Evolutionary conservation across 2,113 vertebrate species (phyloP), one percentile per base, ranked within the genome.

Genomic region (Equus przewalskii): DNA sequence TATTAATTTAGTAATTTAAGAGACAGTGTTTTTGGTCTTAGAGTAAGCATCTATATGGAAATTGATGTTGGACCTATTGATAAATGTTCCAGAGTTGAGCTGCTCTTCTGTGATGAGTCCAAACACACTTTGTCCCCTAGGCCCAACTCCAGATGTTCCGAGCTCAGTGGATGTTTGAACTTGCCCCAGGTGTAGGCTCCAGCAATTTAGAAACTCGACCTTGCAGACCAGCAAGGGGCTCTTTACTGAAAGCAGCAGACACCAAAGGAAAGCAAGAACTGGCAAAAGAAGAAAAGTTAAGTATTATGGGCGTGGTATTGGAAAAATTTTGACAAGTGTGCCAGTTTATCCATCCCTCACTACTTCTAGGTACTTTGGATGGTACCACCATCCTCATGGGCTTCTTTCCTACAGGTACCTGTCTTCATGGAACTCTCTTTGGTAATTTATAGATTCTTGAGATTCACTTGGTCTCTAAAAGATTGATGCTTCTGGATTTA

Each of bases 101-200:
- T 72, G 0, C 41, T 49, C 36, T 76, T 78, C 44, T 28, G 18
- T 28, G 7, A 22, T 60, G 75, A 51, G 28, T 51, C 79, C 67
- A 95, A 11, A 95, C 58, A 15, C 62, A 6, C 7, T 78, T 69
- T 97, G n/a, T 84, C 24, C 30, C 98, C 98, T 26, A 99, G 99
- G 97, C 99, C 97, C 99, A 99, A 98, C 99, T 99, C 49, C 99
- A 99, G 98, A 99, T 98, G 97, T 99, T 99, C 98, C 99, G 99
- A 99, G 99, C 99, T 97, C 99, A 99, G 97, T 99, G 99, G 99
- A 99, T 99, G 99, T 99, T 99, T 98, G 99, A 99, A 98, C 99
- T 99, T 98, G 99, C 98, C 95, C 99, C 99, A 41, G 99, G 98
- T 97, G 97, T 98, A 46, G 99, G 99, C 97, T 98, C 98, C 58